phyloP scores from a whole-genome alignment of 2,888 invertebrate species.

The Acleris laterana region DNA sequence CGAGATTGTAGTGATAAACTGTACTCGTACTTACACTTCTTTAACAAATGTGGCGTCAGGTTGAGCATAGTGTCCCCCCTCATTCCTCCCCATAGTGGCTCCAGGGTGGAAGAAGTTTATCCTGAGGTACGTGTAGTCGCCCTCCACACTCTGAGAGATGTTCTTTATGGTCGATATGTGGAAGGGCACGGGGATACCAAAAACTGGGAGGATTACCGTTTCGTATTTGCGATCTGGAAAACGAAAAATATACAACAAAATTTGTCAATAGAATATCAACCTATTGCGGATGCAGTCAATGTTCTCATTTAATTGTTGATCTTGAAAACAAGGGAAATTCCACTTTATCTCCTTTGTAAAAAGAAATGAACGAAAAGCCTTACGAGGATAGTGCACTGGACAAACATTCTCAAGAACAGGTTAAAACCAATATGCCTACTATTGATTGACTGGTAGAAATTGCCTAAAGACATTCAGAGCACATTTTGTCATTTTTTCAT shows the following conservation, averaged over 20 bases:
- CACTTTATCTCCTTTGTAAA: too few species aligned
- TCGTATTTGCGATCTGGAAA: slow-evolving; percentile 96
- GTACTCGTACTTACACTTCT: slow-evolving; percentile 93
- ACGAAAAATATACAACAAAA: slow-evolving; percentile 38
- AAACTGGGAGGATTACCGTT: slow-evolving; percentile 98
- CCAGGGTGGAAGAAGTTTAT: slow-evolving; percentile 99
- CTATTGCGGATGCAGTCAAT: too few species aligned
- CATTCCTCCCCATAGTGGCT: slow-evolving; percentile 96
- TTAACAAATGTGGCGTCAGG: slow-evolving; percentile 99
- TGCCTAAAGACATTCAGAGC: too few species aligned
- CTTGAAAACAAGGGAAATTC: too few species aligned
- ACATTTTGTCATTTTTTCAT: too few species aligned
- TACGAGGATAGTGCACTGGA: too few species aligned
- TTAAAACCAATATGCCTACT: too few species aligned
- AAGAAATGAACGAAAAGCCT: too few species aligned
- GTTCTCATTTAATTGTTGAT: too few species aligned
- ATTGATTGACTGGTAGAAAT: too few species aligned
- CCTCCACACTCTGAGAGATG: slow-evolving; percentile 98
- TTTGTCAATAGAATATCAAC: too few species aligned
- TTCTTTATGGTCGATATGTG: slow-evolving; percentile 99
- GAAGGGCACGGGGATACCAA: slow-evolving; percentile 97
- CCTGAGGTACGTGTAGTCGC: slow-evolving; percentile 98
- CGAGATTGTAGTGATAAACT: not conserved
- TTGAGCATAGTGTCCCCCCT: slow-evolving; percentile 95
- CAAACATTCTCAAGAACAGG: too few species aligned